Base-by-base conservation (phyloP, 2,113 vertebrate genomes). In the Protobothrops flavoviridis region DNA sequence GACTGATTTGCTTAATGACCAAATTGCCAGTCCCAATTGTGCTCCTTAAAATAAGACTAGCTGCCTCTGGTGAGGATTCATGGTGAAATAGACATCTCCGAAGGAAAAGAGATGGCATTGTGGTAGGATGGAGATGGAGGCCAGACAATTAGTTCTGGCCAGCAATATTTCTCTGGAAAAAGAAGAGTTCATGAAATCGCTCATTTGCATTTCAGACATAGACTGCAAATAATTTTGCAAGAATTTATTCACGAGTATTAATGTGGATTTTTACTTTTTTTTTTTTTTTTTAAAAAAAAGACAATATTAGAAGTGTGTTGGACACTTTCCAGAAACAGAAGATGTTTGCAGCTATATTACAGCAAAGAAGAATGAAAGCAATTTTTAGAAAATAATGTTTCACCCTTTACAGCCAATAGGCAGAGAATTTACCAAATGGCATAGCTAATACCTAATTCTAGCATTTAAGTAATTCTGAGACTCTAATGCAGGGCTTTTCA, bases 401-500 rank as follows among this genome's bases (percentile, higher is more conserved):
- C 55, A 91, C 39, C 56, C 10, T 29, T 26, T 81, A 6, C 8
- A 86, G 29, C 74, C 45, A 92, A 53, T 13, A 24, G 2, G 50
- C 53, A 52, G 57, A 61, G 3, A 20, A n/a, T 92, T 90, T 85
- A 64, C 59, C 87, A 57, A 55, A 1, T 7, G 55, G 10, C 1
- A 48, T 21, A 88, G 50, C n/a, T 45, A 92, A 55, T 0, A 88
- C 12, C 29, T 8, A 57, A 0, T 90, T 52, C 0, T 50, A 6
- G 23, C 26, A 23, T 87, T 91, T 93, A 33, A 9, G 52, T 85
- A 91, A 74, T 0, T 0, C 85, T n/a, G 85, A 6, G 0, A 24
- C 1, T 12, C 93, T 91, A 87, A 94, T 85, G 29, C 50, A 85
- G n/a, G n/a, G n/a, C n/a, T n/a, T n/a, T n/a, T n/a, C n/a, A n/a